Evolutionary conservation across 2,797 vertebrate genomes (phyloP).

Genomic region (Epinephelus malabaricus): DNA sequence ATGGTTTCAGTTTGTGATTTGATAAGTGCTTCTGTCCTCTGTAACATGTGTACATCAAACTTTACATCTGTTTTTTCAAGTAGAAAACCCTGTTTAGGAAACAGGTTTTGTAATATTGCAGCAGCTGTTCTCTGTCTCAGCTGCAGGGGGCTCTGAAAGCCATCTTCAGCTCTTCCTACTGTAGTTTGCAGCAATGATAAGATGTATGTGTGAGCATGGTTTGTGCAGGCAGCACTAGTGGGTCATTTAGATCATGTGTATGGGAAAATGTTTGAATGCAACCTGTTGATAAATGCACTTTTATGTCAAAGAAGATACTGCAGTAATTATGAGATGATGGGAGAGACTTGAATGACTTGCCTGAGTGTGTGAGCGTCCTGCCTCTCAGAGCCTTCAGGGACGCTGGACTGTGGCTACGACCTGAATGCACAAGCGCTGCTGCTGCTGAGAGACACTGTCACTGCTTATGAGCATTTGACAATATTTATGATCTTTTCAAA

Average conservation of each 20-base stretch:
- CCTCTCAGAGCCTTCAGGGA: conserved; percentile 42
- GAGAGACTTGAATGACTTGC: conserved; percentile 60
- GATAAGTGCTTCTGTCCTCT: conserved; percentile 55
- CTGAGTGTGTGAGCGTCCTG: conserved; percentile 47
- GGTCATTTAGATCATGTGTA: conserved; percentile 43
- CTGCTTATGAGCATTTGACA: conserved; percentile 78
- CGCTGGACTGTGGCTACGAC: conserved; percentile 39
- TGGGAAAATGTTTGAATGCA: conserved; percentile 55
- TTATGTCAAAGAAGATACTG: conserved; percentile 51
- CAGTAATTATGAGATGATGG: conserved; percentile 26
- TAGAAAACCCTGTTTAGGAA: conserved; percentile 61
- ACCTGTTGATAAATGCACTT: conserved; percentile 66
- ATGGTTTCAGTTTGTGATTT: conserved; percentile 58
- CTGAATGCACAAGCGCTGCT: conserved; percentile 56
- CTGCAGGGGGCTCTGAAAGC: conserved; percentile 60
- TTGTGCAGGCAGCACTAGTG: conserved; percentile 40
- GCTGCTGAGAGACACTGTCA: conserved; percentile 65
- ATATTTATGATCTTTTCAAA: conserved; percentile 79
- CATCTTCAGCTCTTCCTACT: conserved; percentile 42
- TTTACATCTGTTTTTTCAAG: conserved; percentile 49
- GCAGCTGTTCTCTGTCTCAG: conserved; percentile 52
- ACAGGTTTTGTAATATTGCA: conserved; percentile 64
- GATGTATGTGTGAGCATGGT: conserved; percentile 53
- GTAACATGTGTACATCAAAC: conserved; percentile 60
- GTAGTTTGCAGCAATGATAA: conserved; percentile 51